These are phyloP conservation scores for Piscicola geometra DNA, from an alignment of 2,888 invertebrate species.

Conservation along the genomic window DNA sequence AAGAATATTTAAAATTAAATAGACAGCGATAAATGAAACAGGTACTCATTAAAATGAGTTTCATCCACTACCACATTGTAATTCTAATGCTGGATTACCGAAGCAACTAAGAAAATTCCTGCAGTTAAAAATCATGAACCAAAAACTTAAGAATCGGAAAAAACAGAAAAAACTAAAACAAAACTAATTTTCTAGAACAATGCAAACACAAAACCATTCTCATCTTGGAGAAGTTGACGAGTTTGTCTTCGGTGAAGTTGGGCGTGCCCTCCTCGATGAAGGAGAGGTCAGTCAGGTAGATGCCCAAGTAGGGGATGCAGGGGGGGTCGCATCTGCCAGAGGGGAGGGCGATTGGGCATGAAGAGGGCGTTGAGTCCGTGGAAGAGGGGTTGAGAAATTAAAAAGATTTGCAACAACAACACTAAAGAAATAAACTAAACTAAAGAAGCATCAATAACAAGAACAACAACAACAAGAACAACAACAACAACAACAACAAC, in stretches of 20 bases:
- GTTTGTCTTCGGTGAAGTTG: conserved; percentile 79
- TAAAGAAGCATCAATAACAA: not conserved
- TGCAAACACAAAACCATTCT: conserved; percentile 67
- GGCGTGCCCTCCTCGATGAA: conserved; percentile 90
- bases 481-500: not conserved
- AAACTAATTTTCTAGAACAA: not conserved
- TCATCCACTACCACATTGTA: no score
- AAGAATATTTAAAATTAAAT: no score
- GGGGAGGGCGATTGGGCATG: no score
- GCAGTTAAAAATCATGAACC: not conserved
- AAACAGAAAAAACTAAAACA: not conserved
- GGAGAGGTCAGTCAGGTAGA: conserved; percentile 82
- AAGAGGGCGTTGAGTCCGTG: no score
- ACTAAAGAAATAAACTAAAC: no score
- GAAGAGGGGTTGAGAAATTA: no score
- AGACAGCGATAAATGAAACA: no score
- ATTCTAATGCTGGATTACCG: no score
- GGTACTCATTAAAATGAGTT: no score
- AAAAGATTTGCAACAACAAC: no score
- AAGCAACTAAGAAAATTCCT: no score
- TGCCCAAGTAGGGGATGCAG: conserved; percentile 62
- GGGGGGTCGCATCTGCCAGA: conserved; percentile 65
- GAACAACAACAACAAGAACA: not conserved
- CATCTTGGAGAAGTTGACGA: conserved; percentile 89
- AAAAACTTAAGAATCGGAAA: not conserved